A percentile compares a stretch with the other conserved stretches of the same genome.
Evolutionary conservation across 2,797 vertebrate genomes (phyloP).

Genomic region (Ceryle rudis): DNA sequence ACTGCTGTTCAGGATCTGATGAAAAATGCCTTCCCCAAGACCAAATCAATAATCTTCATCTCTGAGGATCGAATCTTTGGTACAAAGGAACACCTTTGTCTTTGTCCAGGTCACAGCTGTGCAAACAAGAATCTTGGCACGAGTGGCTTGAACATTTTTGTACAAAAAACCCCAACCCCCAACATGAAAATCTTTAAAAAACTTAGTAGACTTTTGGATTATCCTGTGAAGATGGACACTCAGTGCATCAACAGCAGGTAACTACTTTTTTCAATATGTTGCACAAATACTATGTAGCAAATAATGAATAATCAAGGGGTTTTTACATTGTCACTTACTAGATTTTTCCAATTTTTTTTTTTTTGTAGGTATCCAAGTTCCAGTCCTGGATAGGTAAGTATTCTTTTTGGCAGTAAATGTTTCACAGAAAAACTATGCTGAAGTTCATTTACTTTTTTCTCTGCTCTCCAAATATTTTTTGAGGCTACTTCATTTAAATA

Average conservation of each 20-base stretch:
- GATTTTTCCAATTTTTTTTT: background rate
- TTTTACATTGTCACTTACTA: background rate
- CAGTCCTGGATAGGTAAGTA: conserved; percentile 54
- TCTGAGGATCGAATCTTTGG: background rate
- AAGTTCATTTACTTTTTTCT: background rate
- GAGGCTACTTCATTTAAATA: background rate
- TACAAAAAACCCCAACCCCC: too few species aligned
- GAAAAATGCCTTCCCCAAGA: background rate
- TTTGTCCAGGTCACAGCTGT: background rate
- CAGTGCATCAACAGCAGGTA: conserved; percentile 3
- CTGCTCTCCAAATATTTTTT: background rate
- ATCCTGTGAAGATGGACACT: background rate
- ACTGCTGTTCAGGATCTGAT: background rate
- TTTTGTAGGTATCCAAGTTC: background rate
- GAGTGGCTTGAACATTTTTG: background rate
- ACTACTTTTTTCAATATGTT: background rate
- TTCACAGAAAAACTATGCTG: background rate
- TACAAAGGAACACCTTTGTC: background rate
- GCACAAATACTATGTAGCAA: background rate
- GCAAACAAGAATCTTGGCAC: background rate
- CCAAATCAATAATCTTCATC: background rate
- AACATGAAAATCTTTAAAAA: background rate
- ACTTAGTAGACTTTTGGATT: background rate
- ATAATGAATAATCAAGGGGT: background rate
- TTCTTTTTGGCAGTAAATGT: background rate